Evolutionary conservation across 92 coral and sea anemone species (phyloP).

Genomic region (Epizoanthus stellaris): DNA sequence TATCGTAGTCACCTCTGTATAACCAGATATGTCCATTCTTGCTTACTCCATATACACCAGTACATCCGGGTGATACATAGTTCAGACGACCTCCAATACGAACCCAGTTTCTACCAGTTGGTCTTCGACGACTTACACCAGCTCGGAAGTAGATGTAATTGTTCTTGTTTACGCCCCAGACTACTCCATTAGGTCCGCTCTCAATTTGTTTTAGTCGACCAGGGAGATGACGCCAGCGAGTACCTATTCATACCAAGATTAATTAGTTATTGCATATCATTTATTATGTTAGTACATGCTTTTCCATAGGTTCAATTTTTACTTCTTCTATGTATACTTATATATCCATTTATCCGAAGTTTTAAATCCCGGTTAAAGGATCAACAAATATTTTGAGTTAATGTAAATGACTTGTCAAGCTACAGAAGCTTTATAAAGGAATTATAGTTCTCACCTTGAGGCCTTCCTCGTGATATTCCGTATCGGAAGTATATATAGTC

Average conservation of each 20-base stretch:
- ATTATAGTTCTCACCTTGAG: slow-evolving; percentile 13
- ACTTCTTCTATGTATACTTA: no score
- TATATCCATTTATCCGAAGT: no score
- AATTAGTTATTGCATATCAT: background rate
- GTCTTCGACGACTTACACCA: slow-evolving; percentile 33
- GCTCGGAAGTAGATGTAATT: slow-evolving; percentile 23
- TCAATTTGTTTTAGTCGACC: slow-evolving; percentile 31
- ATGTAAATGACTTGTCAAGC: background rate
- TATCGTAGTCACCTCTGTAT: slow-evolving; percentile 11
- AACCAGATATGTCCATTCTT: slow-evolving; percentile 8
- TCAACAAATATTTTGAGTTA: no score
- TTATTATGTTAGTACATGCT: background rate
- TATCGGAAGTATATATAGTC: slow-evolving; percentile 31
- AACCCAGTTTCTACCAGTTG: slow-evolving; percentile 40
- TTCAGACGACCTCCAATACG: slow-evolving; percentile 36
- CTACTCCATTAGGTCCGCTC: slow-evolving; percentile 15
- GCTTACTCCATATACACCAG: slow-evolving; percentile 24
- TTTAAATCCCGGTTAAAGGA: no score
- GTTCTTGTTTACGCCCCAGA: slow-evolving; percentile 1
- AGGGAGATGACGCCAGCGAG: background rate
- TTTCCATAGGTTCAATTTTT: background rate
- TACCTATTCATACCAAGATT: background rate
- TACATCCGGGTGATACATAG: slow-evolving; percentile 32
- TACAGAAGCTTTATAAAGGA: no score
- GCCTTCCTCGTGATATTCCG: slow-evolving; percentile 19